Evolutionary conservation across 2,113 vertebrate genomes (phyloP).

Genomic region (Oryzias curvinotus): DNA sequence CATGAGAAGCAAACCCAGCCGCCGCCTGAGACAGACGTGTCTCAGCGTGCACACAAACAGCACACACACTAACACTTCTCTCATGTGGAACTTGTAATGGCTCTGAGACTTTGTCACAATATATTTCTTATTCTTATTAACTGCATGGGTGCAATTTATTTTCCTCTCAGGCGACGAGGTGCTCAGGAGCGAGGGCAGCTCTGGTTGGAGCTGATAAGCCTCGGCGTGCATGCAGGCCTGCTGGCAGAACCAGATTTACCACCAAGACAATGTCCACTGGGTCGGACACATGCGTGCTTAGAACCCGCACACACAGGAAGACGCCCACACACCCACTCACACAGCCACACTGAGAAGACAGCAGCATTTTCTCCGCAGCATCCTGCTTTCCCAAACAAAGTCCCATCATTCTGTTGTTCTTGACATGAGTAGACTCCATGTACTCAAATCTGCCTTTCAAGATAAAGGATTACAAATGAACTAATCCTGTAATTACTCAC

Average conservation of each 20-base stretch:
- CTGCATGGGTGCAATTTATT: slow-evolving; percentile 94
- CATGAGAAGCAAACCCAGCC: slow-evolving; percentile 34
- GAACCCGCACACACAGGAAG: slow-evolving; percentile 20
- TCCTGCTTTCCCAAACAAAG: not conserved
- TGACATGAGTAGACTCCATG: too few relatives aligned
- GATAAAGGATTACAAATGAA: too few relatives aligned
- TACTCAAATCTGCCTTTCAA: too few relatives aligned
- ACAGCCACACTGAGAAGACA: slow-evolving; percentile 17
- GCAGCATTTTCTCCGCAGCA: slow-evolving; percentile 1
- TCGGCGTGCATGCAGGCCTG: slow-evolving; percentile 77
- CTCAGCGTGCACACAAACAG: slow-evolving; percentile 60
- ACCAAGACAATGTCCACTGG: slow-evolving; percentile 90
- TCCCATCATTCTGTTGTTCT: too few relatives aligned
- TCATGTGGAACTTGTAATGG: slow-evolving; percentile 72
- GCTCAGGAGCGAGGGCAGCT: slow-evolving; percentile 82
- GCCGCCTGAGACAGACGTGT: slow-evolving; percentile 29
- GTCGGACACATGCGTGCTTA: slow-evolving; percentile 64
- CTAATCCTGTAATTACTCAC: too few relatives aligned
- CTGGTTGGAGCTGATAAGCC: slow-evolving; percentile 93
- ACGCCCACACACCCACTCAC: slow-evolving; percentile 25
- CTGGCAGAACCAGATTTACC: slow-evolving; percentile 90
- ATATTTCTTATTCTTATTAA: slow-evolving; percentile 94
- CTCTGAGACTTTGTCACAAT: slow-evolving; percentile 85
- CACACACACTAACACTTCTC: slow-evolving; percentile 63
- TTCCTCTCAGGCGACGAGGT: slow-evolving; percentile 91